Evolutionary conservation across 2,113 vertebrate species (phyloP).

Genomic region (Antennarius striatus): DNA sequence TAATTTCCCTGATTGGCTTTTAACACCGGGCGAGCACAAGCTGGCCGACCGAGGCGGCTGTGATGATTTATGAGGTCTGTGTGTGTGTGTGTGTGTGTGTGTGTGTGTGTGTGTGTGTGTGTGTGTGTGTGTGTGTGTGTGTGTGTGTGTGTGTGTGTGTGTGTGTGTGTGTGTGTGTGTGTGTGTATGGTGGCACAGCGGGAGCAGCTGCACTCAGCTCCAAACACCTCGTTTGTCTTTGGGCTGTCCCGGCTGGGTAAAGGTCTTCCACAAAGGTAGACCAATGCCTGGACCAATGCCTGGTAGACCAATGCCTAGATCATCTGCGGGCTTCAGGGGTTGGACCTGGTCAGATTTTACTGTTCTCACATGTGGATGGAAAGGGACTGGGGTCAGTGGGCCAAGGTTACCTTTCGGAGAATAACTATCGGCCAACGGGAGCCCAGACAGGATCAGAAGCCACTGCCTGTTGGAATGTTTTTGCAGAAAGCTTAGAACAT

Average conservation of each 20-base stretch:
- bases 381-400: constrained; percentile 46
- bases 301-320: constrained; percentile 78
- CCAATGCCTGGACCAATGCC: constrained; percentile 72
- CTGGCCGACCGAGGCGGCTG: constrained; percentile 77
- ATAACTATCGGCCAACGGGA: constrained; percentile 56
- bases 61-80: constrained; percentile 90
- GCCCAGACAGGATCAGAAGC: constrained; percentile 33
- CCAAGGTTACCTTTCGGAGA: constrained; percentile 57
- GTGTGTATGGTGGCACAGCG: constrained; percentile 80
- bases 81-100: constrained; percentile 28
- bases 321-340: constrained; percentile 82
- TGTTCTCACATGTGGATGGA: constrained; percentile 52
- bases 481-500: constrained; percentile 14
- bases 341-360: constrained; percentile 57
- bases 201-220: constrained; percentile 89
- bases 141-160: constrained; percentile 28
- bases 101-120: constrained; percentile 50
- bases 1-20: constrained; percentile 99
- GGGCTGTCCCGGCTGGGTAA: constrained; percentile 87
- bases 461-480: constrained; percentile 21
- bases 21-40: constrained; percentile 85
- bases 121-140: constrained; percentile 63
- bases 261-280: constrained; percentile 78
- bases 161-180: constrained; percentile 54
- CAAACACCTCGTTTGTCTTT: constrained; percentile 92